Evolutionary conservation across 1,140 invertebrate genomes (phyloP), one percentile per base, ranked within the genome.

Genomic region (Cataglyphis hispanica): DNA sequence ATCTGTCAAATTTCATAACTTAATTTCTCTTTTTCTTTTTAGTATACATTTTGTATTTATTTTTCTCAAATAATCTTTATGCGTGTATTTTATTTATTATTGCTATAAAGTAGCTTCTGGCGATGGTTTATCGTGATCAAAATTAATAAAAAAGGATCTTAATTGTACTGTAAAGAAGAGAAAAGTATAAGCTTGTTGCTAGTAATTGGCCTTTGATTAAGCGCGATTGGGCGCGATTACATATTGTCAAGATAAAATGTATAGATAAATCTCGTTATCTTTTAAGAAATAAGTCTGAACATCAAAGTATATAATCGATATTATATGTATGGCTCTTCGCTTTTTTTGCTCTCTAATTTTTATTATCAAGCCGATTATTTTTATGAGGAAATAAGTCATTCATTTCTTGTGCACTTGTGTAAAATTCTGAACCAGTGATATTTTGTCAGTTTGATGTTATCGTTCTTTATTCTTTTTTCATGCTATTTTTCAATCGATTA

Each of bases 381-480:
- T 40, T 76, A 61, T 2, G n/a, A 63, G 58, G 27, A 84, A 84
- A 84, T 84, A 63, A 60, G 81, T 76, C 43, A 76, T 25, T 83
- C 7, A 13, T 27, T 50, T 63, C 22, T 22, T 43, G 25, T 5
- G 40, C 81, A 61, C 66, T 84, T 74, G n/a, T 76, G n/a, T 19
- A 72, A 76, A 50, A 76, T 63, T 61, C 70, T 40, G 69, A 37
- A 61, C 27, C 7, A 37, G 16, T 46, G 37, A 37, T n/a, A 34
- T 19, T 63, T 2, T 40, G 31, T 43, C 46, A 27, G 8, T 58
- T 37, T 16, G 34, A 50, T 34, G n/a, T 46, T 77, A 64, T 77
- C 75, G 8, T 31, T 19, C 27, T 64, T 37, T 40, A 10, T 11
- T 40, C 0, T 10, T 60, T 34, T 50, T 34, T 8, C 10, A 8